A percentile compares a stretch with the other conserved stretches of the same genome.
Conservation (phyloP, 2,113 vertebrate genomes). For the Lipotes vexillifer region DNA sequence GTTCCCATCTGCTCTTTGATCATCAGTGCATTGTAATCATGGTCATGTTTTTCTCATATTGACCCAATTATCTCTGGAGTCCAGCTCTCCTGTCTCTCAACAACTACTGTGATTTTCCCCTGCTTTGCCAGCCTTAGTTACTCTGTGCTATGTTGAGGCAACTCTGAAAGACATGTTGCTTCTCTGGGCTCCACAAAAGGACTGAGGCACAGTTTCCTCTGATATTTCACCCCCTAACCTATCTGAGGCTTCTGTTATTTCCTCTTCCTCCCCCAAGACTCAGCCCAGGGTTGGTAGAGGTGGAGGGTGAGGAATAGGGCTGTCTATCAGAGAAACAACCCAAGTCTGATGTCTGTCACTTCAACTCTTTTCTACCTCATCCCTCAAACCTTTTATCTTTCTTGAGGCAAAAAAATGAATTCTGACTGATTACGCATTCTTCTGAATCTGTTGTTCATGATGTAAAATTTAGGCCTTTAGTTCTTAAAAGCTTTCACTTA, state of each 20-base stretch:
- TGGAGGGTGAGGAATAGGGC: neutral
- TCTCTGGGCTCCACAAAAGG: neutral
- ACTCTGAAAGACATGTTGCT: neutral
- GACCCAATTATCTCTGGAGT: neutral
- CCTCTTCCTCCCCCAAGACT: neutral
- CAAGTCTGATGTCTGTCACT: neutral
- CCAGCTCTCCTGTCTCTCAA: neutral
- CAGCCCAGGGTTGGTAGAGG: neutral
- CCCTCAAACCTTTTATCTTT: neutral
- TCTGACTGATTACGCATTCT: neutral
- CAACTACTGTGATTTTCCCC: neutral
- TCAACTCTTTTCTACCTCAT: neutral
- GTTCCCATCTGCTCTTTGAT: neutral
- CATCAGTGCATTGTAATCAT: neutral
- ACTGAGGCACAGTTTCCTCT: neutral
- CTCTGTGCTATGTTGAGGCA: neutral
- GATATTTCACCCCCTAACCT: neutral
- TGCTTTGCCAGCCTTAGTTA: neutral
- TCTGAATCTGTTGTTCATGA: neutral
- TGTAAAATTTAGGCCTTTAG: neutral
- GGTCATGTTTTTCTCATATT: neutral
- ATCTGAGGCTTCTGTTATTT: neutral
- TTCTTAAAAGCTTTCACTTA: neutral
- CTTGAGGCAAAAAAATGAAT: neutral
- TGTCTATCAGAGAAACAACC: neutral